A percentile compares a stretch with the other conserved stretches of the same genome.
These are phyloP conservation scores for Caradrina clavipalpis DNA, from an alignment of 2,888 invertebrate species.

Conservation along the genomic window DNA sequence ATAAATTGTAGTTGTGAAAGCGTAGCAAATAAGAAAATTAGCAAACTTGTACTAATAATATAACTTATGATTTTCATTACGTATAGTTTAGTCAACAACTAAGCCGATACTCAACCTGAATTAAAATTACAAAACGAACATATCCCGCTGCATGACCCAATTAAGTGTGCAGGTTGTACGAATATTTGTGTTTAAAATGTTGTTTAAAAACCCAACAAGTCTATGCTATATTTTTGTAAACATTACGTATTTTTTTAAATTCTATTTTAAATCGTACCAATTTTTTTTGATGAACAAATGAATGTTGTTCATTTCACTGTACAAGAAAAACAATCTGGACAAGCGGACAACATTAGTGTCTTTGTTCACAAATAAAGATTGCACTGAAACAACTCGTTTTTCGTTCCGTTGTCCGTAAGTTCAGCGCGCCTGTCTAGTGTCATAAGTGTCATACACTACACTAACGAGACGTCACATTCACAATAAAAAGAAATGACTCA, in stretches of 20 bases:
- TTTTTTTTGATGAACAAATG: too few species aligned
- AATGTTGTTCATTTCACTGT: background rate
- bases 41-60: too few species aligned
- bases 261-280: too few species aligned
- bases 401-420: constrained; percentile 7
- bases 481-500: constrained; percentile 77
- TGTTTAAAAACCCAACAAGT: too few species aligned
- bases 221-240: too few species aligned
- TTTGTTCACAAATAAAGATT: constrained; percentile 8
- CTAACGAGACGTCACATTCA: constrained; percentile 81
- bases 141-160: constrained; percentile 20
- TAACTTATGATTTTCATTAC: constrained; percentile 15
- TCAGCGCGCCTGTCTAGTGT: constrained; percentile 55
- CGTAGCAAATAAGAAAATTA: too few species aligned
- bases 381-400: constrained; percentile 6
- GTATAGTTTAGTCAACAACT: constrained; percentile 21
- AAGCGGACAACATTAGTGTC: background rate
- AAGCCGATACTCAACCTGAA: constrained; percentile 41
- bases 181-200: too few species aligned
- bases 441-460: constrained; percentile 66
- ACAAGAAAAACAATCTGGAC: background rate
- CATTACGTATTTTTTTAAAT: too few species aligned
- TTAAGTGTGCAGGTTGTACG: constrained; percentile 5
- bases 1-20: too few species aligned
- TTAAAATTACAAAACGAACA: constrained; percentile 26